These are phyloP conservation scores for Pectinophora gossypiella DNA, from an alignment of 1,140 invertebrate genomes.

Conservation along the genomic window DNA sequence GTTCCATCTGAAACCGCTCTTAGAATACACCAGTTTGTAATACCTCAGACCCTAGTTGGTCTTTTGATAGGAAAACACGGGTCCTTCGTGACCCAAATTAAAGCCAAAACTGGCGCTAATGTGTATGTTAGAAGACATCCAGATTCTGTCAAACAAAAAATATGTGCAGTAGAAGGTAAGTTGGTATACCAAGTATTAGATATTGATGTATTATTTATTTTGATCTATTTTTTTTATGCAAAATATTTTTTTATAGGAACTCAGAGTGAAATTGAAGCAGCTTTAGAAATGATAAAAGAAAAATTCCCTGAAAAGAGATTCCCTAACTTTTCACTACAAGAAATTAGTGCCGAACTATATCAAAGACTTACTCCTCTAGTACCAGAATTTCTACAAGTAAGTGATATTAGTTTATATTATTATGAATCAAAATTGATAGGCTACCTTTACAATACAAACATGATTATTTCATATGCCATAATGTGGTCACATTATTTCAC, in stretches of 20 bases:
- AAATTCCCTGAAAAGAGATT: slow-evolving; percentile 88
- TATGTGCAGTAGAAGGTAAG: slow-evolving; percentile 91
- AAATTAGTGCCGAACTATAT: slow-evolving; percentile 80
- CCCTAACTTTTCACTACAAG: slow-evolving; percentile 86
- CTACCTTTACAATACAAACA: no score
- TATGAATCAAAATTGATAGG: no score
- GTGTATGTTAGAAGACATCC: slow-evolving; percentile 88
- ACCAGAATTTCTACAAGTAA: slow-evolving; percentile 81
- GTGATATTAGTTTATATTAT: slow-evolving; percentile 25
- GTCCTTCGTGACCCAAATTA: slow-evolving; percentile 87
- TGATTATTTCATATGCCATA: no score
- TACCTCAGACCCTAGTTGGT: slow-evolving; percentile 88
- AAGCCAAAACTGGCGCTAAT: slow-evolving; percentile 84
- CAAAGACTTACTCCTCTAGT: slow-evolving; percentile 75
- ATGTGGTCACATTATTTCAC: no score
- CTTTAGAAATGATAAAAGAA: slow-evolving; percentile 88
- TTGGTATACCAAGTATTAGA: no score
- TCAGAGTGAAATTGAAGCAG: slow-evolving; percentile 84
- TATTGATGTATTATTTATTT: slow-evolving; percentile 5
- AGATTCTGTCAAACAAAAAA: slow-evolving; percentile 81
- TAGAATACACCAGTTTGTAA: slow-evolving; percentile 82
- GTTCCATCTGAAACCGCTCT: slow-evolving; percentile 53
- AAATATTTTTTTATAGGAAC: slow-evolving; percentile 73
- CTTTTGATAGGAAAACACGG: slow-evolving; percentile 91
- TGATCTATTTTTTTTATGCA: slow-evolving; percentile 6